Evolutionary conservation across 2,888 invertebrate genomes (phyloP).

Genomic region (Resseliella maxima): DNA sequence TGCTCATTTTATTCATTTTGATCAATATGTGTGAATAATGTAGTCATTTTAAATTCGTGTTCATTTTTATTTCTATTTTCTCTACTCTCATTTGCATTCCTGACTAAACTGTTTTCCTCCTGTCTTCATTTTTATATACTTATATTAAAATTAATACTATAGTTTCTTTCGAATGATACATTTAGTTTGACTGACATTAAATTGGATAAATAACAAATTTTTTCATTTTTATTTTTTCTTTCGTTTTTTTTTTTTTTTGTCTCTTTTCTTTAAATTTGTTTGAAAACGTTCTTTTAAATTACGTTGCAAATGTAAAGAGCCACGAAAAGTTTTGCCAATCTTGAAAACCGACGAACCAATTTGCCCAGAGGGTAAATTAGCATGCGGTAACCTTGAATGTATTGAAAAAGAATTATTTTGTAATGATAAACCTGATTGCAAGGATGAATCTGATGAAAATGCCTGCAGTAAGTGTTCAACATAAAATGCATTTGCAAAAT

Average conservation of each 20-base stretch:
- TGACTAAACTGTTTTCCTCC: background rate
- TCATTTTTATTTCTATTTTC: background rate
- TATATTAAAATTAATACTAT: background rate
- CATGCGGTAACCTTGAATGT: conserved; percentile 93
- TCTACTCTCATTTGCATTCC: background rate
- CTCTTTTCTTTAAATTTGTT: background rate
- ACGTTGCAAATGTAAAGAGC: conserved; percentile 73
- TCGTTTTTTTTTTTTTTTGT: background rate
- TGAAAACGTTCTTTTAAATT: background rate
- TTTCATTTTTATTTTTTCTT: background rate
- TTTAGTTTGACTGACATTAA: background rate
- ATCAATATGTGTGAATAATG: conserved; percentile 11
- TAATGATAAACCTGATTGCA: conserved; percentile 91
- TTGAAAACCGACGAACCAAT: conserved; percentile 93
- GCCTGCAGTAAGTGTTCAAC: conserved; percentile 84
- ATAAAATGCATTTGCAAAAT: conserved; percentile 16
- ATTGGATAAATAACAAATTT: background rate
- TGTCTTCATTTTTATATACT: conserved; percentile 30
- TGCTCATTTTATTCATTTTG: background rate
- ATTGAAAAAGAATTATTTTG: conserved; percentile 92
- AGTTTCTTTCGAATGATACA: too few species aligned
- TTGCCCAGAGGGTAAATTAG: conserved; percentile 89
- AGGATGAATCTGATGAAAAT: conserved; percentile 94
- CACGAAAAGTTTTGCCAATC: conserved; percentile 87
- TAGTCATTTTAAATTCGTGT: background rate